phyloP scores from a whole-genome alignment of 1,140 invertebrate genomes.

The Vollenhovia emeryi region DNA sequence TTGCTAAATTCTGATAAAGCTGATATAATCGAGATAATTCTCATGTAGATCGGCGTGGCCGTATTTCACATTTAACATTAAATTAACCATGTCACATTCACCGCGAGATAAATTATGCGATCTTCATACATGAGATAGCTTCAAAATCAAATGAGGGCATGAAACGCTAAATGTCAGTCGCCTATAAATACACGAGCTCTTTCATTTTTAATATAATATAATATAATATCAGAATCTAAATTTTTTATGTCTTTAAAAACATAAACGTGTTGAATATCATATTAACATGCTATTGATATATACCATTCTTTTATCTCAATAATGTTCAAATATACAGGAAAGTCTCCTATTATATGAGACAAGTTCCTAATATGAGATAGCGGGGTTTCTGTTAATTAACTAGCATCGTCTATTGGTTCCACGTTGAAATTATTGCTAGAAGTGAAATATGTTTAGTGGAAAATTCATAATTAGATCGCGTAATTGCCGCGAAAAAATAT shows the following conservation, averaged over 20 bases:
- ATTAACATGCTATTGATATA: neutral
- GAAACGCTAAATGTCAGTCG: neutral
- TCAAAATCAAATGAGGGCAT: neutral
- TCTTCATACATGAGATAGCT: neutral
- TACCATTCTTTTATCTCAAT: neutral
- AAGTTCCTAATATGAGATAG: too few species aligned
- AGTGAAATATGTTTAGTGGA: too few species aligned
- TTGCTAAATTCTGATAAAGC: constrained; percentile 9
- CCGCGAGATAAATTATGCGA: neutral
- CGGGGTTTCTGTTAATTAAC: too few species aligned
- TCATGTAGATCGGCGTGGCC: neutral
- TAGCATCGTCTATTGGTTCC: too few species aligned
- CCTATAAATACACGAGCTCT: neutral
- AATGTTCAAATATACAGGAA: too few species aligned
- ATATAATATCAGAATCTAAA: neutral
- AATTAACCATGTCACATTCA: constrained; percentile 31
- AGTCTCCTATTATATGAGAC: too few species aligned
- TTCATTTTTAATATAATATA: neutral
- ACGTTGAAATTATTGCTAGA: too few species aligned
- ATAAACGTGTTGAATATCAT: neutral
- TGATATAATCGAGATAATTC: constrained; percentile 25
- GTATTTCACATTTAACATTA: constrained; percentile 21
- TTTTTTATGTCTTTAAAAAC: neutral
- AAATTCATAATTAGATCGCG: too few species aligned
- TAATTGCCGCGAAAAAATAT: too few species aligned